Percentiles rank a stretch among this genome's conserved stretches.
Conservation (phyloP, 1,140 invertebrate genomes). For the Drosophila simulans region DNA sequence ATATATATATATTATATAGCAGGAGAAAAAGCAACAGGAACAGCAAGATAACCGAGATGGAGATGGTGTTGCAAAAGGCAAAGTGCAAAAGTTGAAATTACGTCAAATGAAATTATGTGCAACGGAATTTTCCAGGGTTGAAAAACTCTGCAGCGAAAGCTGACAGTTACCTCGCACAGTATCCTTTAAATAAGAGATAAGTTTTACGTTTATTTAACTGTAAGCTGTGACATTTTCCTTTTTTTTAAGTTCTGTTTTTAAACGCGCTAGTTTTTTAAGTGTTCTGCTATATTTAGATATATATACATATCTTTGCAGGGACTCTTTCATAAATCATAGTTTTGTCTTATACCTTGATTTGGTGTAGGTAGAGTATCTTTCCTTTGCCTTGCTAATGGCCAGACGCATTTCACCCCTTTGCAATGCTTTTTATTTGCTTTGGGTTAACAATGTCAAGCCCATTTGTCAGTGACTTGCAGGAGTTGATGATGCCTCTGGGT, state of each 20-base stretch:
- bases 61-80: slow-evolving; percentile 5
- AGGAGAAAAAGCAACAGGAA: slow-evolving; percentile 1
- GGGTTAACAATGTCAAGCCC: slow-evolving; percentile 44
- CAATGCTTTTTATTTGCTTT: slow-evolving; percentile 23
- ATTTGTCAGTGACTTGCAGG: slow-evolving; percentile 50
- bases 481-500: slow-evolving; percentile 11
- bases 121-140: slow-evolving; percentile 15
- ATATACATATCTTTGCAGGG: too few species aligned
- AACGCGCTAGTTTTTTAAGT: neutral
- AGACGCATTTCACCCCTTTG: neutral
- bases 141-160: too few species aligned
- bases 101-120: slow-evolving; percentile 48
- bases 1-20: neutral
- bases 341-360: neutral
- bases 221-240: too few species aligned
- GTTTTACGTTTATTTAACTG: neutral
- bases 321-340: too few species aligned
- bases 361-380: neutral
- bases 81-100: slow-evolving; percentile 49
- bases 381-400: neutral
- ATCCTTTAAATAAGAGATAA: neutral
- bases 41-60: neutral
- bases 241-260: neutral
- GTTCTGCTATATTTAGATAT: too few species aligned
- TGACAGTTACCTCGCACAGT: neutral